phyloP scores from a whole-genome alignment of 1,140 invertebrate species.

The Scylla paramamosain region DNA sequence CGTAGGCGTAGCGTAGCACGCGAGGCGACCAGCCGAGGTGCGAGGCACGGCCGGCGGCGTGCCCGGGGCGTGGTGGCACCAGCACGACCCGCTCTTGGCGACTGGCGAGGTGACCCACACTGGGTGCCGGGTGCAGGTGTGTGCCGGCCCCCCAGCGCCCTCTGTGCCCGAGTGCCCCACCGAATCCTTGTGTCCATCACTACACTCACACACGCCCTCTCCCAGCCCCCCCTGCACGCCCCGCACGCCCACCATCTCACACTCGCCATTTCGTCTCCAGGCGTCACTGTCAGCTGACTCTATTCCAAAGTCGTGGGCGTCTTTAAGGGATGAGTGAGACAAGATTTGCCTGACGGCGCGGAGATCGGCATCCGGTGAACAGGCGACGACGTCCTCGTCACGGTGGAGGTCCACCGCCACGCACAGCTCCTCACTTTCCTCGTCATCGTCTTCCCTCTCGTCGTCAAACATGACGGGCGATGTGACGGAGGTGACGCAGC shows the following conservation, averaged over 20 bases:
- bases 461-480: constrained; percentile 76
- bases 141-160: constrained; percentile 48
- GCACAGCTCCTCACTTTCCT: not conserved
- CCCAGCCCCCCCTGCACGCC: not conserved
- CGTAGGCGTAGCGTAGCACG: not conserved
- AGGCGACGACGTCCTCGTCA: constrained; percentile 55
- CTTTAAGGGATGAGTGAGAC: constrained; percentile 60
- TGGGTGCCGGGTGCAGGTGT: constrained; percentile 24
- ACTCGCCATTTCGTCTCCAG: not conserved
- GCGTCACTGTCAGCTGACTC: not conserved
- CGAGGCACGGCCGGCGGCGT: constrained; percentile 45
- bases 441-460: constrained; percentile 51
- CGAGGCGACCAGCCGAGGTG: not conserved
- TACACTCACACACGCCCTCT: not conserved
- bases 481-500: constrained; percentile 77
- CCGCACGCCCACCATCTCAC: too few species aligned
- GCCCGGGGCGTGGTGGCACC: constrained; percentile 61
- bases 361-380: constrained; percentile 71
- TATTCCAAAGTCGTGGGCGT: not conserved
- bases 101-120: constrained; percentile 58
- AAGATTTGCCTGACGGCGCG: constrained; percentile 74
- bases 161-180: constrained; percentile 15
- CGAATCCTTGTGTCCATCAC: not conserved
- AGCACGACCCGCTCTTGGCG: constrained; percentile 60
- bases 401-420: constrained; percentile 36